Evolutionary conservation across 2,888 invertebrate species (phyloP).

Genomic region (Formica aserva): DNA sequence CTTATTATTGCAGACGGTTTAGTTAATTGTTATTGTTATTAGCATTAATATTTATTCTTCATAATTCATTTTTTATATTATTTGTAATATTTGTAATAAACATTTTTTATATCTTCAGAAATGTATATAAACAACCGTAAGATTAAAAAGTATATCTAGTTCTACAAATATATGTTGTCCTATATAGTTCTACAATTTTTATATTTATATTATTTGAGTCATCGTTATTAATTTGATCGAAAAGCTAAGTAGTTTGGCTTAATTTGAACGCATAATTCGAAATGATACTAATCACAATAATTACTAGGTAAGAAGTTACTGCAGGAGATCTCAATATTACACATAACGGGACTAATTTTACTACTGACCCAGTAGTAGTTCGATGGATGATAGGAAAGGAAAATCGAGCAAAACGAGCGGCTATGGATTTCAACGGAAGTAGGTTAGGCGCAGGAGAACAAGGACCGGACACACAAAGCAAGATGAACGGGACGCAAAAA

Average conservation of each 20-base stretch:
- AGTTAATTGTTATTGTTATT: background rate
- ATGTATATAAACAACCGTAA: background rate
- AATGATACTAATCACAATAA: background rate
- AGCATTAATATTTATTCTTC: background rate
- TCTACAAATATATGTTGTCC: background rate
- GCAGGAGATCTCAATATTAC: background rate
- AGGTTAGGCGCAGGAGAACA: conserved; percentile 33
- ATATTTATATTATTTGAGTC: background rate
- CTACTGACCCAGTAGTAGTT: conserved; percentile 26
- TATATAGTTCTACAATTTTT: background rate
- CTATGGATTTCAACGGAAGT: conserved; percentile 11
- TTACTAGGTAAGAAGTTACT: background rate
- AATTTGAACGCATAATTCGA: background rate
- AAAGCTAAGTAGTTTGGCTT: background rate
- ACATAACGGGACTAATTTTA: conserved; percentile 24
- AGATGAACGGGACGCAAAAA: conserved; percentile 57
- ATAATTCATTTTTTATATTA: background rate
- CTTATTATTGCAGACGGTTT: background rate
- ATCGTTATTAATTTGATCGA: background rate
- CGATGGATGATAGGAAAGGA: conserved; percentile 26
- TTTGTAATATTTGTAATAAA: background rate
- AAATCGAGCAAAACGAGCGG: background rate
- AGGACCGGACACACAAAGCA: conserved; percentile 27
- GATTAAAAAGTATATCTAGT: background rate
- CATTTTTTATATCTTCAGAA: background rate